phyloP scores from a whole-genome alignment of 2,113 vertebrate genomes.

The Ginglymostoma cirratum region DNA sequence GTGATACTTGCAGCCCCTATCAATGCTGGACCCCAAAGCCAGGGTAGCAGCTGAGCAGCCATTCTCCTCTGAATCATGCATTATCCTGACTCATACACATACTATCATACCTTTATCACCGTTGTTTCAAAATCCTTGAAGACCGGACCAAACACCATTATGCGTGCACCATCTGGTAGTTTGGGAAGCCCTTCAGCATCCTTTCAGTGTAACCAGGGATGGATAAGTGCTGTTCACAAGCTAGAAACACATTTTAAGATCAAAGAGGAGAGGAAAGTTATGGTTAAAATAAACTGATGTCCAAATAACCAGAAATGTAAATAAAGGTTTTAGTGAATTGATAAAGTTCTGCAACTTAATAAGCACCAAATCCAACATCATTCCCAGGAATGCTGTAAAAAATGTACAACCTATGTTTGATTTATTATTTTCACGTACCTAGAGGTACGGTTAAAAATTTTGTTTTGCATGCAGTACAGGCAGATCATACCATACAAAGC shows the following conservation, averaged over 20 bases:
- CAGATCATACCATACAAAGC: too few relatives aligned
- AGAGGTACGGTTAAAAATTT: too few relatives aligned
- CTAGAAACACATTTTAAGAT: background rate
- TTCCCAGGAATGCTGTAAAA: background rate
- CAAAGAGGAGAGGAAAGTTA: background rate
- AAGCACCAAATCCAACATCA: background rate
- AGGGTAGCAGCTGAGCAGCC: background rate
- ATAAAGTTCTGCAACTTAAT: background rate
- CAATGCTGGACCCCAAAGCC: background rate
- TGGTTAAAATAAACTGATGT: background rate
- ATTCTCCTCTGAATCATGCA: background rate
- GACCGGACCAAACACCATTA: background rate
- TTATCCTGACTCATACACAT: background rate
- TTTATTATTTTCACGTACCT: background rate
- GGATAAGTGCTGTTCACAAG: background rate
- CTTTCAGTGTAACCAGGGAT: background rate
- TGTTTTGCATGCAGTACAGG: too few relatives aligned
- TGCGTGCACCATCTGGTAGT: background rate
- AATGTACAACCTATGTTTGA: background rate
- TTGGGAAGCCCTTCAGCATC: background rate
- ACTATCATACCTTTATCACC: background rate
- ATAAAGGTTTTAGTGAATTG: background rate
- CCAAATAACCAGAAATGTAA: background rate
- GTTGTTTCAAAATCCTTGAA: background rate
- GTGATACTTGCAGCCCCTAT: background rate